Evolutionary conservation across 2,113 vertebrate genomes (phyloP).

Genomic region (Rhegmatorhina hoffmannsi): DNA sequence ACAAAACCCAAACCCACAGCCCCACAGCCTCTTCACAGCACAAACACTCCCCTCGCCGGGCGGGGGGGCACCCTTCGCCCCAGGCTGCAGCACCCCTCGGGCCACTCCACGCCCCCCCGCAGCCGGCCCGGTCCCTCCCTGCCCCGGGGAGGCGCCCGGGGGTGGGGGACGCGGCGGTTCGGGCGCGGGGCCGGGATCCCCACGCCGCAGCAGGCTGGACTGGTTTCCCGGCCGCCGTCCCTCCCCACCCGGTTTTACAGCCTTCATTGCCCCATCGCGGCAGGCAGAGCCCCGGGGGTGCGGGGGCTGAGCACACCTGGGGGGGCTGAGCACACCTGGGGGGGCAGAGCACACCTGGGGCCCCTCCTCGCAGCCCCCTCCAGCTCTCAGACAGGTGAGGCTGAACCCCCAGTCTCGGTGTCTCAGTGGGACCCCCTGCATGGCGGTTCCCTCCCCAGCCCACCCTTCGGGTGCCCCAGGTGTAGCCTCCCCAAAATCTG

Average conservation of each 20-base stretch:
- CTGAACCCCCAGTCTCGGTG: not conserved
- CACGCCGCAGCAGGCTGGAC: constrained; percentile 29
- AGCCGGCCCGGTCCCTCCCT: not conserved
- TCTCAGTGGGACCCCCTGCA: not conserved
- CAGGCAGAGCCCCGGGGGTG: not conserved
- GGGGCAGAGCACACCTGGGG: not conserved
- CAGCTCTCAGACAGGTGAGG: not conserved
- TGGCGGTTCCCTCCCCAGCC: accelerated
- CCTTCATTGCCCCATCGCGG: constrained; percentile 20
- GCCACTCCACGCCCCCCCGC: not conserved
- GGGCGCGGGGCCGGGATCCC: not conserved
- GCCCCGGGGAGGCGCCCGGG: not conserved
- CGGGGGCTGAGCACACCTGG: not conserved
- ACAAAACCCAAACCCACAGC: constrained; percentile 10
- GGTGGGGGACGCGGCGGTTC: not conserved
- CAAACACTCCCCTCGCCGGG: not conserved
- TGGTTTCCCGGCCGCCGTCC: constrained; percentile 22
- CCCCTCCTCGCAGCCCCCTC: not conserved
- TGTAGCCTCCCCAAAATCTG: not conserved
- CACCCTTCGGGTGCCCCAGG: not conserved
- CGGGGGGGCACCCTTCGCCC: not conserved
- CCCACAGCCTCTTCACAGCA: constrained; percentile 18
- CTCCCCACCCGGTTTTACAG: constrained; percentile 47
- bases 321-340: not conserved
- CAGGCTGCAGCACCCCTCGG: not conserved